Base-by-base conservation (phyloP, 1,140 invertebrate species). In the Panulirus ornatus region DNA sequence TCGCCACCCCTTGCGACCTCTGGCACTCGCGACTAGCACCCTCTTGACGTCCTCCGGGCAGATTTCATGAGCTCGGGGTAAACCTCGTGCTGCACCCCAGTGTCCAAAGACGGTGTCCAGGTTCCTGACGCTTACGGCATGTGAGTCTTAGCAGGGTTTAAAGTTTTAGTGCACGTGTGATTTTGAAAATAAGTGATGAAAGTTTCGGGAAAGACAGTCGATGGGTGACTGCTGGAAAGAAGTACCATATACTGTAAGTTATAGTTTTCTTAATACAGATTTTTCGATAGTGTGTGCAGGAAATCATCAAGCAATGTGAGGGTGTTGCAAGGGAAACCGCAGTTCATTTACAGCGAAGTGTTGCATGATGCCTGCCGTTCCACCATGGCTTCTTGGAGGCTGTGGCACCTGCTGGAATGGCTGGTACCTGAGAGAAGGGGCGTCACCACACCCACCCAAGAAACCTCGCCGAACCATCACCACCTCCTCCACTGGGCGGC, bases 401-500 rank as follows among this genome's bases (percentile, higher is more conserved):
- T 88, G 47, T 88, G 87, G 87, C 78, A 88, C 58, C 87, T 88
- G 63, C 44, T 88, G 87, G 87, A 82, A 42, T 88, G 87, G 87
- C 54, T 88, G 87, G 87, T 81, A 40, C 87, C 87, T 40, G 87
- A 88, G 2, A 63, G 79, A 19, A 44, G 78, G 42, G 30, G 58
- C 44, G 14, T 0, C 83, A 66, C 66, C 44, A 40, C 83, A 27
- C n/a, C 83, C 42, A 54, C 84, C 70, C 19, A 14, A 14, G 38
- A 44, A 19, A 11, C 2, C 36, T n/a, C 22, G 19, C 16, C 22
- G 19, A 11, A 44, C 40, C 19, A 66, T 54, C 11, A 83, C 38
- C 38, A 83, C 30, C 30, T n/a, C 84, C 16, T 27, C 36, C 71
- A 76, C 30, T 44, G 44, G 66, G n/a, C n/a, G 70, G 11, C 36